A percentile compares a stretch with the other conserved stretches of the same genome.
Evolutionary conservation across 2,888 invertebrate genomes (phyloP).

Genomic region (Apamea crenata): DNA sequence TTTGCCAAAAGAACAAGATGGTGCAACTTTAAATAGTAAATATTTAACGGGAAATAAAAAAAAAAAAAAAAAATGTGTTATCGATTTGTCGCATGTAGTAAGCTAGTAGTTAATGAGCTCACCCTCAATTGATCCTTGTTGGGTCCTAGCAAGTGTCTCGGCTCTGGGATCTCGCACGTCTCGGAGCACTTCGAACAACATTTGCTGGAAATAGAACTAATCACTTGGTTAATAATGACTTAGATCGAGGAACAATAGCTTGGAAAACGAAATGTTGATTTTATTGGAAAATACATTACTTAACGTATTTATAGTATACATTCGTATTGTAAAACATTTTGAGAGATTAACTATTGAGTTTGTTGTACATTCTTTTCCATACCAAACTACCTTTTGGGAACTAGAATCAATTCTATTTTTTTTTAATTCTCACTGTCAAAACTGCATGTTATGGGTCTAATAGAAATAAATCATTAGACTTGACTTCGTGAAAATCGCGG

Average conservation of each 20-base stretch:
- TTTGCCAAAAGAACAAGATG: not conserved
- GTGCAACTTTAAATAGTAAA: no score
- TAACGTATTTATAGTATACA: not conserved
- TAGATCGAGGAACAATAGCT: not conserved
- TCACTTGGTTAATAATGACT: conserved; percentile 14
- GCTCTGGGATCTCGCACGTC: conserved; percentile 76
- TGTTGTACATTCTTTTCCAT: no score
- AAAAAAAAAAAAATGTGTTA: not conserved
- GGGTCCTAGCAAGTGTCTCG: conserved; percentile 91
- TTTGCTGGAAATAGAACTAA: conserved; percentile 67
- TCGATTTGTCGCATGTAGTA: not conserved
- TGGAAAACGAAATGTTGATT: not conserved
- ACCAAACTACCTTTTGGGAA: no score
- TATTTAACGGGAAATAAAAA: not conserved
- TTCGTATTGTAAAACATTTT: no score
- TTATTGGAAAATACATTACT: no score
- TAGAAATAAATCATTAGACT: no score
- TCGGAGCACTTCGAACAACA: conserved; percentile 83
- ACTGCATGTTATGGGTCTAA: no score
- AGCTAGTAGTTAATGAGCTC: conserved; percentile 47
- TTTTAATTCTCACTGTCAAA: no score
- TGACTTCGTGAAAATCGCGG: not conserved
- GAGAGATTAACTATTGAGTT: no score
- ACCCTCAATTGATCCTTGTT: conserved; percentile 93
- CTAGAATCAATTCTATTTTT: no score